These are phyloP conservation scores for Ancistrus triradiatus DNA, from an alignment of 2,113 vertebrate genomes.

Conservation along the genomic window DNA sequence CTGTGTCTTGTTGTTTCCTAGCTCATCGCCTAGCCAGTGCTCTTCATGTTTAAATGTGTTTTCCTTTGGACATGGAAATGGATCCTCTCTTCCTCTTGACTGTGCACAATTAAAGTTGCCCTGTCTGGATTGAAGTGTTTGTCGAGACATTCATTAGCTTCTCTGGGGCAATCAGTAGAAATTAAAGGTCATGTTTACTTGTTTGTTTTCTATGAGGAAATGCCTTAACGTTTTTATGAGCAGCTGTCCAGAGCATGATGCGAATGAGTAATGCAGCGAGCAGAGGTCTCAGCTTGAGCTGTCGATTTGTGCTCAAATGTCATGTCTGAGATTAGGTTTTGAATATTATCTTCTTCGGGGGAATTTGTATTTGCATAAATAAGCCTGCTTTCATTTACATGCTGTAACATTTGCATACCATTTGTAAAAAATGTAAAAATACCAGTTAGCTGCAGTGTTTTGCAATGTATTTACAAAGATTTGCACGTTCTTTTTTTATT, in stretches of 20 bases:
- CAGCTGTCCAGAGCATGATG: constrained; percentile 47
- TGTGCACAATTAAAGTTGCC: constrained; percentile 71
- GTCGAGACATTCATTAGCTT: constrained; percentile 68
- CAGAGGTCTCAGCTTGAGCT: constrained; percentile 34
- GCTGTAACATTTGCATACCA: constrained; percentile 32
- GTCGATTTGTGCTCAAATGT: constrained; percentile 29
- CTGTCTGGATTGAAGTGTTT: constrained; percentile 64
- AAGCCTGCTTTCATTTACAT: constrained; percentile 41
- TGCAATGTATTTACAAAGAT: no score
- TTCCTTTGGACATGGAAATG: constrained; percentile 59
- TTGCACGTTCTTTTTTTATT: no score
- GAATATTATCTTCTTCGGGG: constrained; percentile 42
- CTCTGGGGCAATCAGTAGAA: constrained; percentile 62
- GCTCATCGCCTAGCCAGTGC: constrained; percentile 57
- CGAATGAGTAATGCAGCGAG: constrained; percentile 37
- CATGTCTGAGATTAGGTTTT: constrained; percentile 39
- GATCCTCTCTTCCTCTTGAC: constrained; percentile 50
- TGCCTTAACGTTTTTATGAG: constrained; percentile 46
- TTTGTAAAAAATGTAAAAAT: constrained; percentile 2
- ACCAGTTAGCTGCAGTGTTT: not conserved
- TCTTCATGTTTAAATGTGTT: constrained; percentile 67
- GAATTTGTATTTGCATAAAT: constrained; percentile 43
- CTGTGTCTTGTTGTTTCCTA: constrained; percentile 46
- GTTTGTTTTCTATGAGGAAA: constrained; percentile 49
- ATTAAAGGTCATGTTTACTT: constrained; percentile 69